A percentile compares a stretch with the other conserved stretches of the same genome.
These are phyloP conservation scores for Gallinago jamesoni DNA, from an alignment of 2,113 vertebrate genomes.

Conservation along the genomic window DNA sequence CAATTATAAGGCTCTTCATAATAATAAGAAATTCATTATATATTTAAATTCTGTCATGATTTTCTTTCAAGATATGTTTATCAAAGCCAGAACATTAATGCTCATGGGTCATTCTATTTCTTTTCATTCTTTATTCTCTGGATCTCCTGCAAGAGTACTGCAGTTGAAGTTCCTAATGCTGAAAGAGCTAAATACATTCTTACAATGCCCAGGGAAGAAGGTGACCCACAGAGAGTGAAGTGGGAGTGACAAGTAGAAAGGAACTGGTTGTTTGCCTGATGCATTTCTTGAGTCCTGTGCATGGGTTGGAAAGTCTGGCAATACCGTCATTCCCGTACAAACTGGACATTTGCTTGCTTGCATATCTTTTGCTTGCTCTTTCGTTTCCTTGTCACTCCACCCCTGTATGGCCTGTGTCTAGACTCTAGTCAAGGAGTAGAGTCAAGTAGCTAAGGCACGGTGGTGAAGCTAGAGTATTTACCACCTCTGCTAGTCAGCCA, in stretches of 20 bases:
- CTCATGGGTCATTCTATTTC: neutral
- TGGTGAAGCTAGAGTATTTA: neutral
- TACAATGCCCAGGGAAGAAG: neutral
- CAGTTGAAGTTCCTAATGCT: neutral
- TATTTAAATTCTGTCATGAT: neutral
- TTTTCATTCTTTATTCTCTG: neutral
- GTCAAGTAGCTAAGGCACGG: neutral
- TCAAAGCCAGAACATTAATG: neutral
- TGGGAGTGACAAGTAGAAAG: neutral
- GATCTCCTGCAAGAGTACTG: neutral
- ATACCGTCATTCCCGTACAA: neutral
- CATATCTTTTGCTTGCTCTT: neutral
- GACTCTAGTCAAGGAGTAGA: neutral
- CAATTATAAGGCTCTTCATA: neutral
- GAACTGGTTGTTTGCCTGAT: neutral
- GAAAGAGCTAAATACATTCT: neutral
- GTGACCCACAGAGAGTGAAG: neutral
- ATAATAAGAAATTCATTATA: neutral
- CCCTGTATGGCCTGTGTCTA: fast-evolving
- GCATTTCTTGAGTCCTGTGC: neutral
- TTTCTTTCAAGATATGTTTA: neutral
- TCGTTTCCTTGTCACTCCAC: neutral
- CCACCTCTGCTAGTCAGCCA: neutral
- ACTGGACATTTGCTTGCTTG: too few species aligned
- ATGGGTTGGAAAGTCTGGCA: neutral